These are phyloP conservation scores for Tyto alba DNA, from an alignment of 2,113 vertebrate species.

Conservation along the genomic window DNA sequence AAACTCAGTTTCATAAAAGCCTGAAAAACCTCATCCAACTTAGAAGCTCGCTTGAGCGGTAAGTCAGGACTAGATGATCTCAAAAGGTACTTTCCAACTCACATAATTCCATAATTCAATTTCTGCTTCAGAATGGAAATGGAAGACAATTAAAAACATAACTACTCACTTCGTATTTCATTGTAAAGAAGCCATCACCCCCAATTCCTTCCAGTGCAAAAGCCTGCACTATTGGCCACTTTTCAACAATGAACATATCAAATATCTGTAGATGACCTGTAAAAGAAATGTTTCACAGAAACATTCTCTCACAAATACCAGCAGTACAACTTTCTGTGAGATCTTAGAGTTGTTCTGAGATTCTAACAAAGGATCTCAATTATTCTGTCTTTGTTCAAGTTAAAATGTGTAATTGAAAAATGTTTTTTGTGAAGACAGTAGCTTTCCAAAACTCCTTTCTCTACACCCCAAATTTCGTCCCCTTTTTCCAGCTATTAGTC, in stretches of 20 bases:
- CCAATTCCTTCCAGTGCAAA: slow-evolving; percentile 96
- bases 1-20: not conserved
- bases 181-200: slow-evolving; percentile 94
- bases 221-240: slow-evolving; percentile 96
- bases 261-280: slow-evolving; percentile 92
- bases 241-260: slow-evolving; percentile 96
- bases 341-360: not conserved
- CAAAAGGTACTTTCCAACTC: not conserved
- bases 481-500: not conserved
- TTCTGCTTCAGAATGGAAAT: not conserved
- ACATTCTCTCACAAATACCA: not conserved
- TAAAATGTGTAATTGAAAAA: fast-evolving
- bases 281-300: not conserved
- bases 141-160: fast-evolving
- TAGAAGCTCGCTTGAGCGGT: fast-evolving
- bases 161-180: slow-evolving; percentile 87
- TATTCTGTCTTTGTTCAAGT: too few relatives aligned
- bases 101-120: not conserved
- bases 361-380: not conserved
- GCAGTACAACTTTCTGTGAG: not conserved
- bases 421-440: fast-evolving
- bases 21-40: not conserved
- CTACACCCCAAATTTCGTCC: fast-evolving
- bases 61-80: not conserved
- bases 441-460: not conserved